A percentile compares a stretch with the other conserved stretches of the same genome.
Evolutionary conservation across 2,113 vertebrate genomes (phyloP).

Genomic region (Bos taurus): ARS-UCD2.0 NC_037330.1:71088001-71088500

Average conservation of each 20-base stretch:
- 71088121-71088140: not conserved
- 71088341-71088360: not conserved
- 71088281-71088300: not conserved
- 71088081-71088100: not conserved
- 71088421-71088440: not conserved
- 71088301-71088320: not conserved
- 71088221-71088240: not conserved
- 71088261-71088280: not conserved
- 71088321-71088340: constrained; percentile 10
- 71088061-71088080: not conserved
- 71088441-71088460: not conserved
- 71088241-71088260: not conserved
- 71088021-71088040: not conserved
- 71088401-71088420: not conserved
- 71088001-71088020: not conserved
- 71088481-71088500: not conserved
- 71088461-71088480: constrained; percentile 12
- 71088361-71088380: not conserved
- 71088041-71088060: not conserved
- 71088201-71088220: not conserved
- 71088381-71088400: not conserved
- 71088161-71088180: not conserved
- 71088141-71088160: not conserved
- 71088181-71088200: not conserved
- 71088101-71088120: not conserved